Base-by-base conservation (phyloP, 2,888 invertebrate genomes). In the Nasonovia ribisnigri region DNA sequence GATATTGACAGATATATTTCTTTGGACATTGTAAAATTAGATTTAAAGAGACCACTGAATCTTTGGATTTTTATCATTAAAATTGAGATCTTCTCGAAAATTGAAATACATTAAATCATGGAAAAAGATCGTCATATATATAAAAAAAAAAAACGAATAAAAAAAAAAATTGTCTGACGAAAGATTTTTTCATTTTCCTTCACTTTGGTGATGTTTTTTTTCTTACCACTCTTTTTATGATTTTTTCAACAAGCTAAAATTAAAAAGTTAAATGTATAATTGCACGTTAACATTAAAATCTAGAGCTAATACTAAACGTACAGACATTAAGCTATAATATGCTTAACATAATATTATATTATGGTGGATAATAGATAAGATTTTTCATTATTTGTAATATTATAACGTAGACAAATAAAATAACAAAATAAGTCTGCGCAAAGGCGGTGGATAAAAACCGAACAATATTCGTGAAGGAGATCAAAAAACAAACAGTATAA, bases 21-120 rank as follows among this genome's bases (percentile, higher is more conserved):
- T 90, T 93, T 93, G 90, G 93, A 93, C 42, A 54, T 42, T 92
- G 67, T 93, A 93, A 86, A 90, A 90, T 93, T 86, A 93, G 89
- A 86, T 86, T 20, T 77, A 36, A 84, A 93, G 93, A 93, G 93
- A 93, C 93, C 93, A 93, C 90, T 93, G 90, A 93, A 93, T 93
- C 93, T 93, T 93, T 93, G 93, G 93, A 90, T 86, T 86, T 93
- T 93, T 86, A 84, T 90, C 42, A 84, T 90, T 90, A 57, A 87
- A 93, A 90, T 90, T 93, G 93, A 93, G 93, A 93, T 93, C 93
- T 60, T 93, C 93, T 93, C 90, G 90, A 93, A 93, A 93, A 90
- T 89, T 67, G 90, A 90, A 89, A 57, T 48, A 92, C 11, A 54
- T n/a, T 29, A 51, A 92, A 88, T 42, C 29, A 42, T 67, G 67